These are phyloP conservation scores for Muschampia plurimacula DNA, from an alignment of 2,888 invertebrate genomes.

Conservation along the genomic window DNA sequence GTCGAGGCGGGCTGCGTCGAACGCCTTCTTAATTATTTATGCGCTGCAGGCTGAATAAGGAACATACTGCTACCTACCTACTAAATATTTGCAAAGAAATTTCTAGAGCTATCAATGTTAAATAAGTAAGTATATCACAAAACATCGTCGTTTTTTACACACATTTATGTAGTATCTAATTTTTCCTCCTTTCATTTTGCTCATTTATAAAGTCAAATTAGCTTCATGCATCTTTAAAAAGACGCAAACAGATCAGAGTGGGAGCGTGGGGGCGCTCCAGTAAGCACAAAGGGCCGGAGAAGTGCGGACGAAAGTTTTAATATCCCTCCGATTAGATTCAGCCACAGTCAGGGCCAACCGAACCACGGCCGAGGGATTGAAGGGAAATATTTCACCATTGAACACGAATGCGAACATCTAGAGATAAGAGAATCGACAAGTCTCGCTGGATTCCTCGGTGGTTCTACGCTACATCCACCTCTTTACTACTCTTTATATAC, in stretches of 20 bases:
- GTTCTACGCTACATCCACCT: constrained; percentile 41
- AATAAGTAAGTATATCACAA: not conserved
- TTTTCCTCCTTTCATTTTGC: constrained; percentile 24
- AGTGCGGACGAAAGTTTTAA: constrained; percentile 80
- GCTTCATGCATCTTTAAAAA: constrained; percentile 62
- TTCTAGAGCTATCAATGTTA: not conserved
- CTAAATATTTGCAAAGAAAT: constrained; percentile 18
- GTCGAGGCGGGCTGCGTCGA: constrained; percentile 64
- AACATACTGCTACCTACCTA: constrained; percentile 60
- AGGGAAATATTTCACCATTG: constrained; percentile 70
- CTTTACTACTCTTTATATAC: not conserved
- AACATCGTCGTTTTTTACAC: not conserved
- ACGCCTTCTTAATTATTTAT: constrained; percentile 79
- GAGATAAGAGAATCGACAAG: constrained; percentile 69
- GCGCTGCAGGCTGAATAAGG: constrained; percentile 74
- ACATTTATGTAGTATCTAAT: not conserved
- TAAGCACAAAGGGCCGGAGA: constrained; percentile 67
- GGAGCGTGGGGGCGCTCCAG: constrained; percentile 57
- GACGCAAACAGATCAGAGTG: constrained; percentile 56
- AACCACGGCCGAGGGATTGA: constrained; percentile 61
- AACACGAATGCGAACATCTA: constrained; percentile 72
- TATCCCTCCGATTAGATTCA: constrained; percentile 82
- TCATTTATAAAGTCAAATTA: constrained; percentile 52
- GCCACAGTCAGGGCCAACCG: constrained; percentile 65
- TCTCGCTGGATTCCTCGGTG: constrained; percentile 50